These are phyloP conservation scores for Pemphredon lugubris DNA, from an alignment of 2,888 invertebrate genomes.

Conservation along the genomic window DNA sequence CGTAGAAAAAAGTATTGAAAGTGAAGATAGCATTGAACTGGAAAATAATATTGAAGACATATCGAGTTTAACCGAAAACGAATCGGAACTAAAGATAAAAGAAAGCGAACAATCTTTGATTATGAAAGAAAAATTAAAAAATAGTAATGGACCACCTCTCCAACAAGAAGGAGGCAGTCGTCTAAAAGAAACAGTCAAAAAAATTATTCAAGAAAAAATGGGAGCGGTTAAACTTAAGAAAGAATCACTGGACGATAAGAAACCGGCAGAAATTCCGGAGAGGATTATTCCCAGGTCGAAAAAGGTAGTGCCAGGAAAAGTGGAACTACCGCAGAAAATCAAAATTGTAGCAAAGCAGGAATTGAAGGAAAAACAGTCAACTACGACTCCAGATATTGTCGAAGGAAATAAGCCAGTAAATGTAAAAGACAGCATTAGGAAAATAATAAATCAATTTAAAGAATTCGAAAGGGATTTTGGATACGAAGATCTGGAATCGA, in stretches of 20 bases:
- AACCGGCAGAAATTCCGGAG: slow-evolving; percentile 32
- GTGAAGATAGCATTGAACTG: slow-evolving; percentile 18
- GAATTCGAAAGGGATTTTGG: slow-evolving; percentile 77
- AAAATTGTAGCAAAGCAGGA: slow-evolving; percentile 48
- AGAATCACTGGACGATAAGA: slow-evolving; percentile 67
- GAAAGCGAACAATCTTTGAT: slow-evolving; percentile 29
- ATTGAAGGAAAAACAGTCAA: slow-evolving; percentile 76
- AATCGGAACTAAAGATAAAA: slow-evolving; percentile 16
- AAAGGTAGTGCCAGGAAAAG: slow-evolving; percentile 56
- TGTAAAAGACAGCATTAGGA: slow-evolving; percentile 76
- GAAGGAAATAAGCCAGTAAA: slow-evolving; percentile 42
- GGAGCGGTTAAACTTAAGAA: slow-evolving; percentile 83
- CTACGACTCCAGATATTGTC: slow-evolving; percentile 74
- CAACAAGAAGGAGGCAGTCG: slow-evolving; percentile 48
- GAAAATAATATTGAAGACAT: slow-evolving; percentile 27
- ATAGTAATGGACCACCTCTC: slow-evolving; percentile 30
- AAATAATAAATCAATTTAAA: slow-evolving; percentile 77
- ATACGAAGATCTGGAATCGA: slow-evolving; percentile 62
- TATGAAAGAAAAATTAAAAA: slow-evolving; percentile 53
- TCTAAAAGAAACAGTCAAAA: slow-evolving; percentile 73
- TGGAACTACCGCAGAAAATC: slow-evolving; percentile 54
- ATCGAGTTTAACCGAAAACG: slow-evolving; percentile 17
- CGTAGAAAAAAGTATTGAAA: slow-evolving; percentile 29
- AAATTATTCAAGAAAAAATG: slow-evolving; percentile 81
- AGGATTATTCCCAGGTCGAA: slow-evolving; percentile 53